Evolutionary conservation across 2,113 vertebrate genomes (phyloP).

Genomic region (Colinus virginianus): DNA sequence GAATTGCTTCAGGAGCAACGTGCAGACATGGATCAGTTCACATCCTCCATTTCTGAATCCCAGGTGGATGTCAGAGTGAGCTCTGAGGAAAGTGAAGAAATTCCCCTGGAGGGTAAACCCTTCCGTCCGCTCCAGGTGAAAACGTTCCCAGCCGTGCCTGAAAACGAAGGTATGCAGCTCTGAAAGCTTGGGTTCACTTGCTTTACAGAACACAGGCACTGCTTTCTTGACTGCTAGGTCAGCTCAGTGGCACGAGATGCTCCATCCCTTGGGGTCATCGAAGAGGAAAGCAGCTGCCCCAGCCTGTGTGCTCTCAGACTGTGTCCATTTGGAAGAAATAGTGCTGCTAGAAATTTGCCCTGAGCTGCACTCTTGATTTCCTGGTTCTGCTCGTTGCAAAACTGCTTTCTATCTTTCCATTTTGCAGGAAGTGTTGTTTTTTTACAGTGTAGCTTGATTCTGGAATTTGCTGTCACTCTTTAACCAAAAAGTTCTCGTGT

Average conservation of each 20-base stretch:
- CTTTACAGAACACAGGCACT: rapidly evolving
- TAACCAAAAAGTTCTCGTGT: rapidly evolving
- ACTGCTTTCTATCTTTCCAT: not conserved
- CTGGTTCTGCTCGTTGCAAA: not conserved
- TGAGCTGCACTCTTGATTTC: not conserved
- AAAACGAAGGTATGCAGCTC: slow-evolving; percentile 87
- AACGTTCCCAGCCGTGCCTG: slow-evolving; percentile 87
- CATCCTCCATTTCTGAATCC: slow-evolving; percentile 92
- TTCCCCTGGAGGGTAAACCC: slow-evolving; percentile 83
- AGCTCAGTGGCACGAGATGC: not conserved
- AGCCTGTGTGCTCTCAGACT: not conserved
- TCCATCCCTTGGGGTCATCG: not conserved
- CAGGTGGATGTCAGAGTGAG: slow-evolving; percentile 91
- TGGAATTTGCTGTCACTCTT: not conserved
- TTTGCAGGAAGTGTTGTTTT: not conserved
- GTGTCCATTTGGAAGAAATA: not conserved
- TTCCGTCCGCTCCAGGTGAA: slow-evolving; percentile 92
- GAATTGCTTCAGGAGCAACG: slow-evolving; percentile 94
- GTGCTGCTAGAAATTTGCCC: not conserved
- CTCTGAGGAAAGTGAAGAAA: slow-evolving; percentile 91
- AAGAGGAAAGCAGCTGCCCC: not conserved
- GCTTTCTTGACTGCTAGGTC: not conserved
- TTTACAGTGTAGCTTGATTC: not conserved
- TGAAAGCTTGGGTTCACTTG: rapidly evolving
- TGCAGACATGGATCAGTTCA: slow-evolving; percentile 95